Conservation (phyloP, 2,888 invertebrate genomes). For the Cepaea hortensis region DNA sequence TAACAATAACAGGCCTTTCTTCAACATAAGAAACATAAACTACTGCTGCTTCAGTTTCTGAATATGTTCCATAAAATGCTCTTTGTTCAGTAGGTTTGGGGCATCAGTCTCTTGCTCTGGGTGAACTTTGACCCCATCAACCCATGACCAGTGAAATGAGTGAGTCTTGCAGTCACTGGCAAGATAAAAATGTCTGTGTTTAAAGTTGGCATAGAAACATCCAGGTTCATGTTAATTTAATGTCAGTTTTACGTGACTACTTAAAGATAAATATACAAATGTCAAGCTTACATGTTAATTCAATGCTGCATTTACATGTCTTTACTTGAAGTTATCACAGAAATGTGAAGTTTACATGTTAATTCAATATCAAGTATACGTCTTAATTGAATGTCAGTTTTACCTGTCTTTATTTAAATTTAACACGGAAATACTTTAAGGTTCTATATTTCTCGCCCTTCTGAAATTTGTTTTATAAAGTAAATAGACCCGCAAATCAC, state of each 20-base stretch:
- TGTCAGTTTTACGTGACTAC: no score
- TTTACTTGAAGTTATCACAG: background rate
- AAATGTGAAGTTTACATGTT: no score
- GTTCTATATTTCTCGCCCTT: no score
- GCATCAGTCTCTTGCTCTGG: conserved; percentile 62
- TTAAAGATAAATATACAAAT: no score
- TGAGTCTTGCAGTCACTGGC: conserved; percentile 73
- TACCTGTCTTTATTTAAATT: no score
- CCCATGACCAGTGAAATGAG: conserved; percentile 77
- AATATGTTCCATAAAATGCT: conserved; percentile 57
- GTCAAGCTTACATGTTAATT: no score
- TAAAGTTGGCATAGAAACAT: background rate
- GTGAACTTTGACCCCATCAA: conserved; percentile 74
- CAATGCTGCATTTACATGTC: background rate
- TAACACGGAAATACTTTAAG: no score
- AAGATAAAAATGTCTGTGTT: conserved; percentile 3
- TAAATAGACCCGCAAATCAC: no score
- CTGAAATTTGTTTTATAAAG: no score
- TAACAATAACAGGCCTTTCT: no score
- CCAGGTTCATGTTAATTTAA: background rate
- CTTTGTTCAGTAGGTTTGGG: conserved; percentile 56
- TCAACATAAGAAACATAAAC: background rate
- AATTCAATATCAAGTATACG: no score
- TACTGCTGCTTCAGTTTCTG: conserved; percentile 46
- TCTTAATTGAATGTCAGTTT: no score